A percentile compares a stretch with the other conserved stretches of the same genome.
Evolutionary conservation across 2,888 invertebrate species (phyloP).

Genomic region (Mallateleia sp.): DNA sequence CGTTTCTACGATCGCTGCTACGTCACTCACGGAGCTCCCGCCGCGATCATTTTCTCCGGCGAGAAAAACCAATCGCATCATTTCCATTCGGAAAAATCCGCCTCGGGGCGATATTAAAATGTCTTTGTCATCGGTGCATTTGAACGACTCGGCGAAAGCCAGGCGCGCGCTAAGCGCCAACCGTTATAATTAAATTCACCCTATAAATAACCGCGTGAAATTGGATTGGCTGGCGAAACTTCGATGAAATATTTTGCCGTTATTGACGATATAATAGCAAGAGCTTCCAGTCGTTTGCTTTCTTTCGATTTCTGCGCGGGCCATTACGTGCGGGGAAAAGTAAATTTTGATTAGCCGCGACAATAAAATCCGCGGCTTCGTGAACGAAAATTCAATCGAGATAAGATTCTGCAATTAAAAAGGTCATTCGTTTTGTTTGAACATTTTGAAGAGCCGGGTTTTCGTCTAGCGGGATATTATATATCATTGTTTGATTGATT

Average conservation of each 20-base stretch:
- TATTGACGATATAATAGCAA: slow-evolving; percentile 57
- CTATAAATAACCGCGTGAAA: slow-evolving; percentile 45
- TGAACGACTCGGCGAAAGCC: neutral
- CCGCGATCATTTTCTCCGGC: slow-evolving; percentile 54
- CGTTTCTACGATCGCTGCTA: slow-evolving; percentile 78
- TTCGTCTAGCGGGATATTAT: no score
- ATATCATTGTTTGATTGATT: neutral
- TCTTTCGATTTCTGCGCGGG: slow-evolving; percentile 57
- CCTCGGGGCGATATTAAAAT: slow-evolving; percentile 54
- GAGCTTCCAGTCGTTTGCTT: slow-evolving; percentile 39
- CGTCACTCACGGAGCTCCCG: slow-evolving; percentile 60
- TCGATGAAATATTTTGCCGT: slow-evolving; percentile 45
- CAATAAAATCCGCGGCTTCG: slow-evolving; percentile 68
- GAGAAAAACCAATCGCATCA: slow-evolving; percentile 48
- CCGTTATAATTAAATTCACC: slow-evolving; percentile 42
- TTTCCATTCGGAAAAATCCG: slow-evolving; percentile 42
- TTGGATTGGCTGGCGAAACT: slow-evolving; percentile 41
- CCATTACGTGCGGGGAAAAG: slow-evolving; percentile 55
- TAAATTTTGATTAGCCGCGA: slow-evolving; percentile 53
- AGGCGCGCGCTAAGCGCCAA: neutral
- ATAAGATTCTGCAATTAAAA: slow-evolving; percentile 63
- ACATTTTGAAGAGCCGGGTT: neutral
- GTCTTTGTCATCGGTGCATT: slow-evolving; percentile 41
- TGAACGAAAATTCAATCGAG: slow-evolving; percentile 65
- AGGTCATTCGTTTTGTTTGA: slow-evolving; percentile 32